Base-by-base conservation (phyloP, 2,113 vertebrate genomes). In the Australoheros scitulus region DNA sequence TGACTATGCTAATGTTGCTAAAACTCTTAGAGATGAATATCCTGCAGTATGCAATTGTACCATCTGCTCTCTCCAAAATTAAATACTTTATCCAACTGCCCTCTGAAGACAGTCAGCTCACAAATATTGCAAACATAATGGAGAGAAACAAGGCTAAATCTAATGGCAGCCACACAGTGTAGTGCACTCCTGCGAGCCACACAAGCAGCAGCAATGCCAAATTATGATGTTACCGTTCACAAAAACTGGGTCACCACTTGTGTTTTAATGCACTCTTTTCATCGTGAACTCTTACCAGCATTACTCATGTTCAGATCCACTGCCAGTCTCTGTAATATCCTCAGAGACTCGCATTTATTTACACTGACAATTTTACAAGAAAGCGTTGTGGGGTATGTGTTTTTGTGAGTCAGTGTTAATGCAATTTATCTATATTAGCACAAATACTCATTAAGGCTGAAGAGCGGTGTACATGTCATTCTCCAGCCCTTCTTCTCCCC, bases 161-260 rank as follows among this genome's bases (percentile, higher is more conserved):
- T 65, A 76, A 82, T 14, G 34, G 55, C 70, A 74, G 52, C 60
- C 11, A 29, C 52, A 76, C 50, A 59, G 63, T 87, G 68, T 59
- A 74, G 56, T 63, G 41, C 60, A 50, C 63, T 65, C 24, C 24
- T 20, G 50, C 50, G 79, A 41, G 76, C 80, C 56, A 68, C 79
- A 85, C 79, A 77, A 57, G 83, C 77, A 63, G 64, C 84, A 81
- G 86, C 70, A 47, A 61, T 41, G 86, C 85, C 84, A 87, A 86
- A 81, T 78, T 75, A 79, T 87, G 86, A 88, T 75, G 87, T 77
- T 84, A 77, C 32, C 76, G 77, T 76, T 91, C 68, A 29, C 72
- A 75, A 76, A 90, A 94, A 89, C 86, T 93, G 87, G 92, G 92
- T 94, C 91, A 93, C 57, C 85, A 56, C 60, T 81, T 70, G 63